Evolutionary conservation across 2,113 vertebrate genomes (phyloP).

Genomic region (Damaliscus lunatus): DNA sequence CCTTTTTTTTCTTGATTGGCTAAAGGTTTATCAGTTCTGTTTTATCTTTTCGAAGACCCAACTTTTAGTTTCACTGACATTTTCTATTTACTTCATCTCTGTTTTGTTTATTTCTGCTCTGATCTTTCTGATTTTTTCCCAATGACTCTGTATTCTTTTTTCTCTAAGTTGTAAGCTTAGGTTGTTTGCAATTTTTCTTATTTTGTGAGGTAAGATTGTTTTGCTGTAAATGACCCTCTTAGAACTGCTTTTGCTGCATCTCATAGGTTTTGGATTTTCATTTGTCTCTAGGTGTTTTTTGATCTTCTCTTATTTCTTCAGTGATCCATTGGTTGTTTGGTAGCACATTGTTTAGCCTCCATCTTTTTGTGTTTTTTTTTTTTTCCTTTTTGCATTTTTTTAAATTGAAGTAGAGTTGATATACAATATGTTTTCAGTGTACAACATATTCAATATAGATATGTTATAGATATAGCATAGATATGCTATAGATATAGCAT

Average conservation of each 20-base stretch:
- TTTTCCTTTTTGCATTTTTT: background rate
- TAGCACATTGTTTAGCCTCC: background rate
- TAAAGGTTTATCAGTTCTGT: background rate
- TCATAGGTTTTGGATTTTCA: background rate
- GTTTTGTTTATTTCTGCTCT: background rate
- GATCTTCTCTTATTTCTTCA: background rate
- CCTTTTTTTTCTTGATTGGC: background rate
- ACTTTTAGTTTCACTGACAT: background rate
- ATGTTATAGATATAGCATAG: too few relatives aligned
- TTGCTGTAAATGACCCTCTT: background rate
- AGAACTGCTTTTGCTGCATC: background rate
- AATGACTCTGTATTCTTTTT: background rate
- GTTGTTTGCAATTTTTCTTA: background rate
- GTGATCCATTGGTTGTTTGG: background rate
- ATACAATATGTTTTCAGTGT: background rate
- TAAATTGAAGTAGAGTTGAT: background rate
- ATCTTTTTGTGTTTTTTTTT: background rate
- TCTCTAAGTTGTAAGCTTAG: background rate
- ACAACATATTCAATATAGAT: background rate
- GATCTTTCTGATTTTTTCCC: background rate
- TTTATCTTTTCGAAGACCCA: background rate
- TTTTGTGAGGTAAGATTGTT: background rate
- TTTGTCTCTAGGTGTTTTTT: background rate
- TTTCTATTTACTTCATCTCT: background rate
- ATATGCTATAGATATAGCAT: too few relatives aligned